Evolutionary conservation across 2,113 vertebrate genomes (phyloP).

Genomic region (Chinchilla lanigera): DNA sequence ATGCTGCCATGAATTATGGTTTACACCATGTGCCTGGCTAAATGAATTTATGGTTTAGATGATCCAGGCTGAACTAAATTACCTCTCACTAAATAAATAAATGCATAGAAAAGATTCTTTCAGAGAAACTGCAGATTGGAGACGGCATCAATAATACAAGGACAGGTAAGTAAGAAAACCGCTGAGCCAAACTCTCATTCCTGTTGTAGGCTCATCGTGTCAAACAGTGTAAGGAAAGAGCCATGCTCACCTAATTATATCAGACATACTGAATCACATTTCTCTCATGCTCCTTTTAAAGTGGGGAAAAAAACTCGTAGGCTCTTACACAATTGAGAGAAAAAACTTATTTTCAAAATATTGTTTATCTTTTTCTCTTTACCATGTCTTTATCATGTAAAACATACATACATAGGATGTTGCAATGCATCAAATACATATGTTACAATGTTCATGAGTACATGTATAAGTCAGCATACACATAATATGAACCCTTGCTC

Average conservation of each 20-base stretch:
- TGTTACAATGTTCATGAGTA: background rate
- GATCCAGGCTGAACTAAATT: constrained; percentile 36
- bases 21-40: constrained; percentile 6
- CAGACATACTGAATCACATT: background rate
- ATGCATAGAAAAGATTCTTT: constrained; percentile 60
- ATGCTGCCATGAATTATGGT: background rate
- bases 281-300: background rate
- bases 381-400: background rate
- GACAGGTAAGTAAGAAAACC: constrained; percentile 52
- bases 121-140: constrained; percentile 45
- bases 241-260: constrained; percentile 16
- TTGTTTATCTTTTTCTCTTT: background rate
- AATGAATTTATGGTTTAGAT: constrained; percentile 68
- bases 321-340: background rate
- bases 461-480: background rate
- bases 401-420: background rate
- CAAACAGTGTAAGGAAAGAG: background rate
- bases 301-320: background rate
- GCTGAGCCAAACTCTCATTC: constrained; percentile 48
- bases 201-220: background rate
- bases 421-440: background rate
- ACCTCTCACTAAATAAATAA: constrained; percentile 49
- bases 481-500: background rate
- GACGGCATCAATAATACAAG: constrained; percentile 70
- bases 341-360: constrained; percentile 9